Evolutionary conservation across 2,113 vertebrate genomes (phyloP).

Genomic region (Petaurus breviceps): DNA sequence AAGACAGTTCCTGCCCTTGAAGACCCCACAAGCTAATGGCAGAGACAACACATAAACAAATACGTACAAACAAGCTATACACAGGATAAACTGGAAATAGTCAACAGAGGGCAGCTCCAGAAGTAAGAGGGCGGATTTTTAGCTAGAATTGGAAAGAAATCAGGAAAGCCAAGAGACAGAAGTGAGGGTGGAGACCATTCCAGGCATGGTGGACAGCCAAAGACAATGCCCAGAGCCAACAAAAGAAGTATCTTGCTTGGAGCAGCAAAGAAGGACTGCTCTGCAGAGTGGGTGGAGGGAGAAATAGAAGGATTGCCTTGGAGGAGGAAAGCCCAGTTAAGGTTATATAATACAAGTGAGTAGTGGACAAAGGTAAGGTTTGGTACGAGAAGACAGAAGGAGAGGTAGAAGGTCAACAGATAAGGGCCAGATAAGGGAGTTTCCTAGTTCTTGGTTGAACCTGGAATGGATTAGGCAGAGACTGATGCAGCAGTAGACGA

Average conservation of each 20-base stretch:
- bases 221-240: background rate
- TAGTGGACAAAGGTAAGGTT: background rate
- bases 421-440: background rate
- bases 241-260: background rate
- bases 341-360: background rate
- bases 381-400: background rate
- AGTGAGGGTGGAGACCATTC: background rate
- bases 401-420: background rate
- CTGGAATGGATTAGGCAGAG: background rate
- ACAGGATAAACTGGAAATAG: background rate
- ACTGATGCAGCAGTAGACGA: background rate
- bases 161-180: background rate
- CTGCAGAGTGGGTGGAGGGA: background rate
- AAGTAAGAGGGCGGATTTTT: background rate
- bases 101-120: background rate
- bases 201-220: background rate
- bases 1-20: background rate
- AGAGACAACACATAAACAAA: background rate
- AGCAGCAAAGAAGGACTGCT: background rate
- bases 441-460: background rate
- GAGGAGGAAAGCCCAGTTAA: background rate
- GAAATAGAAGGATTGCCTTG: background rate
- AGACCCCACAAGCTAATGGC: background rate
- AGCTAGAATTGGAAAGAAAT: background rate
- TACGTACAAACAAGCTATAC: background rate